Conservation (phyloP, 2,113 vertebrate genomes). For the Cephalopholis sonnerati region DNA sequence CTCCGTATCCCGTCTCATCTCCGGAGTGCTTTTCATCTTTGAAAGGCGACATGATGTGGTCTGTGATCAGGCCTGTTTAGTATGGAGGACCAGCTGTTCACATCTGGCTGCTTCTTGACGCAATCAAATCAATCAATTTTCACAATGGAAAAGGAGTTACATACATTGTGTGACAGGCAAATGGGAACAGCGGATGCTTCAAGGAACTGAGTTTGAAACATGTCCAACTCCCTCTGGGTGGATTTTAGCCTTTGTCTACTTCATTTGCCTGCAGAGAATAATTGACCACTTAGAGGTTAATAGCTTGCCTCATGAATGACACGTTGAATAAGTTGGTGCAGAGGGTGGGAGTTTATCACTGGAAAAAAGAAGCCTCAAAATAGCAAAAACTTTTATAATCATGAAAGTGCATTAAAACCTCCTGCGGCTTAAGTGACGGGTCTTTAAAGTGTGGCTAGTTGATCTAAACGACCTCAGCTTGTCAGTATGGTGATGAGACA, state of each 20-base stretch:
- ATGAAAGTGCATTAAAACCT: background rate
- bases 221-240: background rate
- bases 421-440: no score
- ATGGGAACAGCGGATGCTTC: background rate
- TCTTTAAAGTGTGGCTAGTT: background rate
- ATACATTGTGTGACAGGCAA: background rate
- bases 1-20: background rate
- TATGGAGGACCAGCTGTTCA: slow-evolving; percentile 12
- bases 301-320: background rate
- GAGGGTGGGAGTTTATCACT: no score
- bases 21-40: background rate
- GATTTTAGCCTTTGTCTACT: background rate
- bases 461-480: background rate
- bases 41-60: background rate
- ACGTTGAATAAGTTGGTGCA: background rate
- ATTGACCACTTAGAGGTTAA: background rate
- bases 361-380: background rate
- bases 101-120: slow-evolving; percentile 8
- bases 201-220: background rate
- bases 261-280: background rate
- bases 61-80: background rate
- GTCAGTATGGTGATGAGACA: background rate
- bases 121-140: slow-evolving; percentile 1
- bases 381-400: background rate
- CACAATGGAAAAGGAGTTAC: background rate